Evolutionary conservation across 2,797 vertebrate species (phyloP).

Genomic region (Tachyglossus aculeatus): DNA sequence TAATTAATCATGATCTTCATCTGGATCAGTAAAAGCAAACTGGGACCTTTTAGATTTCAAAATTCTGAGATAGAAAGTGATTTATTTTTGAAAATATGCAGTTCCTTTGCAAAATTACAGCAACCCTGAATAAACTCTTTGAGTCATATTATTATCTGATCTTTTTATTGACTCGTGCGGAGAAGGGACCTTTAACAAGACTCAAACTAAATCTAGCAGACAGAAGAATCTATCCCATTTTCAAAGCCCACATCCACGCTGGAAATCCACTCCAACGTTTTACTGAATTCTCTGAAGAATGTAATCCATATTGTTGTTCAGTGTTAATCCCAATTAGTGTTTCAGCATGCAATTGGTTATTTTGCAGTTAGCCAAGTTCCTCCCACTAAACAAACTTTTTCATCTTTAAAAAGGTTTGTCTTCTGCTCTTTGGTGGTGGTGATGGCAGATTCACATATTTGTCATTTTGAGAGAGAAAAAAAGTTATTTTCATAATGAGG

Average conservation of each 20-base stretch:
- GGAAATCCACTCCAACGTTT: not conserved
- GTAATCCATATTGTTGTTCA: slow-evolving; percentile 9
- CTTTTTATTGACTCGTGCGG: too few relatives aligned
- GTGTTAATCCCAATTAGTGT: not conserved
- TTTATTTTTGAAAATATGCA: not conserved
- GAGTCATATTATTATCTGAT: too few relatives aligned
- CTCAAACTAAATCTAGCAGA: slow-evolving; percentile 18
- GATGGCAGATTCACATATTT: too few relatives aligned
- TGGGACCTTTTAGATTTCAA: not conserved
- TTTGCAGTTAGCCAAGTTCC: slow-evolving; percentile 19
- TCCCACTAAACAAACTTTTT: too few relatives aligned
- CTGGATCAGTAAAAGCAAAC: slow-evolving; percentile 11
- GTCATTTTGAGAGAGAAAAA: too few relatives aligned
- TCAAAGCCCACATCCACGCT: not conserved
- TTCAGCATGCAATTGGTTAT: slow-evolving; percentile 5
- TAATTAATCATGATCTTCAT: not conserved
- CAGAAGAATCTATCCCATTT: slow-evolving; percentile 8
- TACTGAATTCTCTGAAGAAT: slow-evolving; percentile 27
- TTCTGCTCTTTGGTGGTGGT: too few relatives aligned
- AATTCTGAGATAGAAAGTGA: not conserved
- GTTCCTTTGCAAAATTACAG: too few relatives aligned
- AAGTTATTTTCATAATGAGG: too few relatives aligned
- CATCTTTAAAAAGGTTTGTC: too few relatives aligned
- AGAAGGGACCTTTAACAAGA: not conserved
- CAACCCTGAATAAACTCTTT: too few relatives aligned